These are phyloP conservation scores for Etheostoma cragini DNA, from an alignment of 2,113 vertebrate species.

Conservation along the genomic window DNA sequence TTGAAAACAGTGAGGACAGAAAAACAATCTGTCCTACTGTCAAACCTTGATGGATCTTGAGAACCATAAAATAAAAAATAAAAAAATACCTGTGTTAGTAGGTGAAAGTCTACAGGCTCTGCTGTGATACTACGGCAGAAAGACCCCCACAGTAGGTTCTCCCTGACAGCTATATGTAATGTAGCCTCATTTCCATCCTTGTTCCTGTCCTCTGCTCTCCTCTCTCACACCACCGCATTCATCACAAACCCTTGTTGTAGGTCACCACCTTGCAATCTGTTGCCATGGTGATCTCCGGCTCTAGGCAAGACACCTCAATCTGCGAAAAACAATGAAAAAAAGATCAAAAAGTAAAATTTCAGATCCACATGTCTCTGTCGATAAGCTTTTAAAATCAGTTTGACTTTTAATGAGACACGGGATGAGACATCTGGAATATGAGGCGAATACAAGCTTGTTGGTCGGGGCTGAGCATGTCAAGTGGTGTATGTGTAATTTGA, in stretches of 20 bases:
- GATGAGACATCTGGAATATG: conserved; percentile 27
- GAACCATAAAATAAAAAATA: background rate
- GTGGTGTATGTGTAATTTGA: conserved; percentile 63
- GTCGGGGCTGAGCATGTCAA: conserved; percentile 40
- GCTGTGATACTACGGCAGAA: background rate
- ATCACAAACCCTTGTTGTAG: conserved; percentile 97
- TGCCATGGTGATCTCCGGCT: conserved; percentile 94
- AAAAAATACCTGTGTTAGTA: conserved; percentile 26
- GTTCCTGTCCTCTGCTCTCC: conserved; percentile 16
- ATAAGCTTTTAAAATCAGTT: conserved; percentile 27
- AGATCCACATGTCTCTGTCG: conserved; percentile 3
- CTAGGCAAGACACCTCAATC: conserved; percentile 93
- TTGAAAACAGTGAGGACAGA: conserved; percentile 10
- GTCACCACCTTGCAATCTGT: conserved; percentile 92
- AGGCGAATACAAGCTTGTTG: background rate
- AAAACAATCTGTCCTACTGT: background rate
- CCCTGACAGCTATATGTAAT: conserved; percentile 21
- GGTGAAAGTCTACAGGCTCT: conserved; percentile 9
- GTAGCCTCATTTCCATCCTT: conserved; percentile 23
- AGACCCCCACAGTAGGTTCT: conserved; percentile 1
- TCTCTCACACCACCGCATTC: conserved; percentile 42
- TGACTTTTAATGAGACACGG: conserved; percentile 36
- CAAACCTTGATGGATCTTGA: conserved; percentile 3
- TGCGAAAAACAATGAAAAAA: conserved; percentile 62
- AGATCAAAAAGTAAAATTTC: background rate